Evolutionary conservation across 2,113 vertebrate species (phyloP), one percentile per base, ranked within the genome.

Genomic region (Phaetusa simplex): DNA sequence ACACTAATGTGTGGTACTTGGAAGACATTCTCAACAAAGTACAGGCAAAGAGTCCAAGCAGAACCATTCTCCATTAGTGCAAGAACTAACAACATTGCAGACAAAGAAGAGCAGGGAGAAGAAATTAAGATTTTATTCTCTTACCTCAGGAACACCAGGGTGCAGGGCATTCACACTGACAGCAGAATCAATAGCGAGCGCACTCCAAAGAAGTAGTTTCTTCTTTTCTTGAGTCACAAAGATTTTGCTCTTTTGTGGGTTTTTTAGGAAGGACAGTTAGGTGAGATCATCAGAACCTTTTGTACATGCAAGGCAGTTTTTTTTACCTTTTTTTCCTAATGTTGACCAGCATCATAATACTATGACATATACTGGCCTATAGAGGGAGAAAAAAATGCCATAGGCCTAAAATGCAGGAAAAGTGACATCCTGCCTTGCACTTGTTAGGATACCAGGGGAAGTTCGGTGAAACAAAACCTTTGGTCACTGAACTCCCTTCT

Each of bases 61-160:
- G 49, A 49, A 42, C 24, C 38, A 15, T 65, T 32, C 23, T 56
- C 42, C 38, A 17, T 43, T 8, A 43, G 29, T 8, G 38, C n/a
- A 26, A 86, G 69, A 72, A 14, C 18, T 70, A 85, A 18, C 45
- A 49, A 38, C 27, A 3, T 5, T 52, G 49, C 14, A 86, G 53
- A 32, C 6, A 32, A 18, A 32, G 45, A 40, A 88, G 67, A 86
- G 32, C 36, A 81, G 5, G 32, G 42, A 74, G 70, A 76, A 85
- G 59, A 58, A 74, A 74, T 17, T 1, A 53, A 61, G 86, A 24
- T 89, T 77, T 92, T 55, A 23, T 84, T 59, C 49, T 88, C 93
- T 97, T 96, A 96, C 94, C 93, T 97, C 20, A 43, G 50, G 59
- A 55, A 24, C n/a, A 43, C 27, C 61, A 38, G 72, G 49, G n/a